Evolutionary conservation across 2,888 invertebrate genomes (phyloP), one percentile per base, ranked within the genome.

Genomic region (Trichopoda pennipes): DNA sequence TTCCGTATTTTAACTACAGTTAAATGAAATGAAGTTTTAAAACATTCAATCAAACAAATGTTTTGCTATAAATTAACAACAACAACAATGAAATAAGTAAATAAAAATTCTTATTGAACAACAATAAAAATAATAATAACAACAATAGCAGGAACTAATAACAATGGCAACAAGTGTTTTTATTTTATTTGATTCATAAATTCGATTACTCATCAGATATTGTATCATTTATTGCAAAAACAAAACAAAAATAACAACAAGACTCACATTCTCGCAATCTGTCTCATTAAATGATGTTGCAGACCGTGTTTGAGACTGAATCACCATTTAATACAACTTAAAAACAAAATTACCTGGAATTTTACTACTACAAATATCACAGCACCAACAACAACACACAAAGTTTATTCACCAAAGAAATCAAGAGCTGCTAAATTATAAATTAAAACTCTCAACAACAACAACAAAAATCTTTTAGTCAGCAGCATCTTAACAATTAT

Each of bases 161-260:
- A 63, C 38, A 51, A 69, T 47, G 44, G 42, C 63, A 72, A 72
- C 81, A 81, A 77, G 72, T 77, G 76, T 81, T 72, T 72, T 28
- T 60, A 12, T 72, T 72, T 28, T 60, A 12, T 35, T 56, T 75
- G 72, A 69, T 75, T 75, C 44, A 64, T 14, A 42, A 51, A 77
- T 68, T 75, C 47, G 74, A 82, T 82, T 82, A 82, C 74, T 82
- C 82, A 82, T 82, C 82, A 49, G 78, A 75, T 79, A 66, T 63
- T 49, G 44, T 47, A 23, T 35, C 14, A 72, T 60, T 60, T 60
- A 12, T 17, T 28, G 35, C 51, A 58, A n/a, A n/a, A n/a, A n/a
- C n/a, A n/a, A n/a, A 16, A 21, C 2, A n/a, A 23, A 51, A 44
- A 10, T 35, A 23, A 44, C 19, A 56, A 19, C 12, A 16, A 38